A percentile compares a stretch with the other conserved stretches of the same genome.
phyloP scores from a whole-genome alignment of 2,888 invertebrate genomes.

The Ellobium chinense region DNA sequence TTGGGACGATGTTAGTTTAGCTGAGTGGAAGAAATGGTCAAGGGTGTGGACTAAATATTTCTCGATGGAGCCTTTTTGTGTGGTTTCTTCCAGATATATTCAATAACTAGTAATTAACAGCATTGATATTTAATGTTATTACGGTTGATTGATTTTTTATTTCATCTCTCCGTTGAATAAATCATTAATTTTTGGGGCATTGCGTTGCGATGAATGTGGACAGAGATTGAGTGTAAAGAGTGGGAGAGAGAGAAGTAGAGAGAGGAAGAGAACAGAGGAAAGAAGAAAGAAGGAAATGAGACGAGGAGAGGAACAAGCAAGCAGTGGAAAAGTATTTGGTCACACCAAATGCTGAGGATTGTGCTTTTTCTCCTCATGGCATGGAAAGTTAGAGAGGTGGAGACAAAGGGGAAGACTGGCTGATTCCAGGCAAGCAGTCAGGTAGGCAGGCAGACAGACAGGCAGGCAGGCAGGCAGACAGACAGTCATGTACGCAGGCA shows the following conservation, averaged over 20 bases:
- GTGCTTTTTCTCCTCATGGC: no score
- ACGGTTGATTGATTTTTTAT: neutral
- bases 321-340: no score
- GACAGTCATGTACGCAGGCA: neutral
- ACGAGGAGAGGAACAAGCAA: no score
- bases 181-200: neutral
- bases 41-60: constrained; percentile 16
- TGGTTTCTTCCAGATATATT: constrained; percentile 7
- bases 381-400: no score
- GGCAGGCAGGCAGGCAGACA: neutral
- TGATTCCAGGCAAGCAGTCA: no score
- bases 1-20: neutral
- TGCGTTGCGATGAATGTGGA: neutral
- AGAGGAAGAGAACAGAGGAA: neutral
- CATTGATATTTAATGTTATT: neutral
- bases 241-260: neutral
- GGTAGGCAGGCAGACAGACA: no score
- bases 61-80: neutral
- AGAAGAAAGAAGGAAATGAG: no score
- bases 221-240: neutral
- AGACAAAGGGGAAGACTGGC: no score
- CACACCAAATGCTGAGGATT: no score
- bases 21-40: constrained; percentile 1
- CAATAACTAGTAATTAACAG: neutral
- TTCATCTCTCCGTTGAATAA: neutral